Base-by-base conservation (phyloP, 2,797 vertebrate species). In the Semaprochilodus insignis region DNA sequence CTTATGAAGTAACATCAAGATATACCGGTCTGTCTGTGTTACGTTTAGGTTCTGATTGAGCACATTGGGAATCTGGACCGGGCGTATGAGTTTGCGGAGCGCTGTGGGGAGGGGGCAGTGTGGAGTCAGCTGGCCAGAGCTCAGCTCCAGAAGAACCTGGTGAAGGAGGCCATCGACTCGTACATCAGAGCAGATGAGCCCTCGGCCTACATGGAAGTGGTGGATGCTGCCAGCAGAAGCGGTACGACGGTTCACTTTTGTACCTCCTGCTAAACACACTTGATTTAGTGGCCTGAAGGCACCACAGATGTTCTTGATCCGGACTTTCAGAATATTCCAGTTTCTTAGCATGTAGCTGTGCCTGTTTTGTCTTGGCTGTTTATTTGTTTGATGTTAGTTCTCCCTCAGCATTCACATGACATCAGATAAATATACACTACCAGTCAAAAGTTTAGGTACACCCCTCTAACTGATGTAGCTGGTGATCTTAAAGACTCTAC, bases 71-170 rank as follows among this genome's bases (percentile, higher is more conserved):
- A 99, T 91, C 92, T 99, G 92, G 97, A 99, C 91, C 95, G 98
- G 73, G 98, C 98, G 0, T 99, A 99, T 83, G 97, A 99, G 85
- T 99, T 99, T 86, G 97, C 97, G 0, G 97, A 99, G 86, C 97
- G 97, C 74, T 97, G 95, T 79, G 96, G 94, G 0, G 96, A 97
- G 62, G 94, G 96, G 0, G 95, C 96, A 0, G 96, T 97, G 48
- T 98, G 97, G 96, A 97, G 96, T 89, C 97, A 96, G 90, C 91
- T 97, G 81, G 97, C 94, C 77, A 90, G 92, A 79, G 96, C 97
- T 67, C 96, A 97, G 89, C 95, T 97, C 17, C 95, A 96, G n/a
- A 95, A 95, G 84, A 94, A 96, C 83, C 91, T 97, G 87, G 96
- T 98, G n/a, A 97, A 97, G 89, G 96, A 97, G 92, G 96, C 97